These are phyloP conservation scores for Gracilinanus agilis DNA, from an alignment of 2,113 vertebrate genomes.

Conservation along the genomic window DNA sequence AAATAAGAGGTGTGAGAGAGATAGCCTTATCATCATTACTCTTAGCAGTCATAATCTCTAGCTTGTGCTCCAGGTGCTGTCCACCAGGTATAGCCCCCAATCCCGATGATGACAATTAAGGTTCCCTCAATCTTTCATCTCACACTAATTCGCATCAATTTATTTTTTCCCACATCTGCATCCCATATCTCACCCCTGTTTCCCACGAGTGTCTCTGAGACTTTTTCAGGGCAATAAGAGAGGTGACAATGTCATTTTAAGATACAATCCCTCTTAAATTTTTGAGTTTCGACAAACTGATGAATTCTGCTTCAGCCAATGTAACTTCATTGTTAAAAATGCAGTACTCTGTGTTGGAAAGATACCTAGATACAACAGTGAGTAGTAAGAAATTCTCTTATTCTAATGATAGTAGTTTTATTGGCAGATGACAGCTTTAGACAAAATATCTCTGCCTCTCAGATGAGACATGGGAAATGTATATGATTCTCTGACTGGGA, in stretches of 20 bases:
- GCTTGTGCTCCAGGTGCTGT: background rate
- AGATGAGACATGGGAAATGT: background rate
- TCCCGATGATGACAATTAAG: background rate
- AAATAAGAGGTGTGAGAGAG: background rate
- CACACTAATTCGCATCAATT: background rate
- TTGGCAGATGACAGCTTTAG: constrained; percentile 4
- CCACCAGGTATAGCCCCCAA: background rate
- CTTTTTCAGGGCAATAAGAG: background rate
- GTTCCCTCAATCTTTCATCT: background rate
- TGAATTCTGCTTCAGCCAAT: background rate
- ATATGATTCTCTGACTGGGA: constrained; percentile 1
- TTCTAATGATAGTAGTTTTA: background rate
- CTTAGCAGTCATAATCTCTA: background rate
- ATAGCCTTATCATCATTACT: background rate
- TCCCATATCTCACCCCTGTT: background rate
- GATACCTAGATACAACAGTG: background rate
- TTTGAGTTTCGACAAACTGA: no score
- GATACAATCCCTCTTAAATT: background rate
- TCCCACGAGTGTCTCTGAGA: background rate
- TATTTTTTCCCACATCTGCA: background rate
- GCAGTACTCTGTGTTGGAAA: background rate
- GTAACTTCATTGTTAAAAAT: background rate
- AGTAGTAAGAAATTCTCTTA: background rate
- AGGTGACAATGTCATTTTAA: background rate
- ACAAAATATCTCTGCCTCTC: no score